These are phyloP conservation scores for Diprion similis DNA, from an alignment of 1,140 invertebrate species.

Conservation along the genomic window DNA sequence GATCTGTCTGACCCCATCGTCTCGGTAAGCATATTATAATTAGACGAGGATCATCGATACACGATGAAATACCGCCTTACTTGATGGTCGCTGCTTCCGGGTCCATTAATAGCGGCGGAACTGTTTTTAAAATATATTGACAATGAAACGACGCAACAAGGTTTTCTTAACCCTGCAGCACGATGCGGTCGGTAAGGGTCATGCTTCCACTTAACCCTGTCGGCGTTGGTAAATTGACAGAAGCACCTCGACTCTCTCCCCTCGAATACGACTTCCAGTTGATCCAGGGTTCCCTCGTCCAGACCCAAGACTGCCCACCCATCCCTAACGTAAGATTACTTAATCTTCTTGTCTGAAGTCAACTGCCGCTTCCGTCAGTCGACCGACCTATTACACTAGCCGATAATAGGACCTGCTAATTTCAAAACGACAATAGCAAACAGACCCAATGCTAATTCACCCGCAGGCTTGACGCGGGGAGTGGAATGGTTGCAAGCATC, in stretches of 20 bases:
- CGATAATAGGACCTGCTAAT: not conserved
- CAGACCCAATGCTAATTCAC: not conserved
- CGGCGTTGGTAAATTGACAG: constrained; percentile 53
- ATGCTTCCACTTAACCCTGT: constrained; percentile 49
- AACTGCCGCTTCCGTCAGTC: constrained; percentile 44
- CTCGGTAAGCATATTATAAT: too few relatives aligned
- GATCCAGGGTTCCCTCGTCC: not conserved
- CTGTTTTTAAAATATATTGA: too few relatives aligned
- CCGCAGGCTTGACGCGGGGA: not conserved
- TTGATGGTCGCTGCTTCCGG: too few relatives aligned
- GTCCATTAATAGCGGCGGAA: too few relatives aligned
- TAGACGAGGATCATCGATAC: too few relatives aligned
- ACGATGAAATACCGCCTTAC: too few relatives aligned
- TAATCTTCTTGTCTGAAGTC: constrained; percentile 45
- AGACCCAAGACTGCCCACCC: constrained; percentile 19
- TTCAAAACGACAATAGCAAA: not conserved
- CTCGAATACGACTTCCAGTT: not conserved
- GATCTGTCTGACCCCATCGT: too few relatives aligned
- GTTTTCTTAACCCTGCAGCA: not conserved
- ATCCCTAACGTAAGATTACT: constrained; percentile 44
- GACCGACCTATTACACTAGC: not conserved
- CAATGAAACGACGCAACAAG: not conserved
- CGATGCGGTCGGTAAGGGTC: constrained; percentile 34
- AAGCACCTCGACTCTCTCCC: constrained; percentile 46
- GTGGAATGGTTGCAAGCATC: constrained; percentile 43